Percentiles rank a stretch among this genome's conserved stretches.
Evolutionary conservation across 2,888 invertebrate species (phyloP).

Genomic region (Lingula anatina): DNA sequence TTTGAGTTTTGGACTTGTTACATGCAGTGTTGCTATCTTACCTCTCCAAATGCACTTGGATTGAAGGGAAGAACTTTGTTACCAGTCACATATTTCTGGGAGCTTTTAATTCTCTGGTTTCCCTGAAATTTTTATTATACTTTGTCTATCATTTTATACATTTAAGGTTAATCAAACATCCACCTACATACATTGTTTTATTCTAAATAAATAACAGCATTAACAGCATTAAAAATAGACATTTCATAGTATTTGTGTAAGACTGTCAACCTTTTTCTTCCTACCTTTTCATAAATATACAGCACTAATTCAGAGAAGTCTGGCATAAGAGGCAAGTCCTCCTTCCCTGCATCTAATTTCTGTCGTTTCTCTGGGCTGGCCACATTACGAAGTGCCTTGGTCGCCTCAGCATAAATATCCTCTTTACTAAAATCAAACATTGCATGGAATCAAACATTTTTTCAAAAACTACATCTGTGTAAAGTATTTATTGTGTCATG

Average conservation of each 20-base stretch:
- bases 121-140: too few species aligned
- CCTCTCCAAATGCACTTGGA: slow-evolving; percentile 69
- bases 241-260: too few species aligned
- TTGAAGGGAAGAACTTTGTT: slow-evolving; percentile 63
- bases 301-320: slow-evolving; percentile 68
- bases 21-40: too few species aligned
- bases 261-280: slow-evolving; percentile 4
- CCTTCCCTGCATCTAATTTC: slow-evolving; percentile 8
- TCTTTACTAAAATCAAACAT: slow-evolving; percentile 68
- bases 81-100: slow-evolving; percentile 32
- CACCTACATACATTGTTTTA: not conserved
- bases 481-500: too few species aligned
- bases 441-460: too few species aligned
- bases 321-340: slow-evolving; percentile 53
- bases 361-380: too few species aligned
- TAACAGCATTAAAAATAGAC: not conserved
- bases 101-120: slow-evolving; percentile 25
- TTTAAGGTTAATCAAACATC: slow-evolving; percentile 57
- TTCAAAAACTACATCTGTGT: too few species aligned
- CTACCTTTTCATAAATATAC: slow-evolving; percentile 62
- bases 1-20: too few species aligned
- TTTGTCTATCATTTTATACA: too few species aligned
- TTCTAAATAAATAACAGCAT: not conserved
- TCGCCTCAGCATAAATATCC: slow-evolving; percentile 69
- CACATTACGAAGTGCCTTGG: slow-evolving; percentile 70